These are phyloP conservation scores for Merodon equestris DNA, from an alignment of 2,888 invertebrate species.

Conservation along the genomic window DNA sequence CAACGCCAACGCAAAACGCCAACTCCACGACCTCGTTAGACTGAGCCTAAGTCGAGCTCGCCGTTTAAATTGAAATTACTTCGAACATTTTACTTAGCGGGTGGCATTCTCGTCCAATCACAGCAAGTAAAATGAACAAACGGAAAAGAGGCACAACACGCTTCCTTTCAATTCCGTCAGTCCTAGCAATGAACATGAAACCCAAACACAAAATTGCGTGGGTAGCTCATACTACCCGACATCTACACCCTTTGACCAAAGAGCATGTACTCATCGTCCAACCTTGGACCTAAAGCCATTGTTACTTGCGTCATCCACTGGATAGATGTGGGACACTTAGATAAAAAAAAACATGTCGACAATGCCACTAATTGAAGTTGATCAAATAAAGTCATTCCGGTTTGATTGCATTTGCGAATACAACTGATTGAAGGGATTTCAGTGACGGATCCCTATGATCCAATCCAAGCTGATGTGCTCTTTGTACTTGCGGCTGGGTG, in stretches of 20 bases:
- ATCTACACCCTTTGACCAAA: conserved; percentile 54
- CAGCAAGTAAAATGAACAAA: conserved; percentile 6
- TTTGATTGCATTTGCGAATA: conserved; percentile 64
- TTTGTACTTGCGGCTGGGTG: conserved; percentile 37
- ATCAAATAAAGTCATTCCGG: conserved; percentile 65
- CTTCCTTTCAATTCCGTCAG: conserved; percentile 12
- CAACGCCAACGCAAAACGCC: too few species aligned
- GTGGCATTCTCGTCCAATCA: too few species aligned
- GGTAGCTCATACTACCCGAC: conserved; percentile 29
- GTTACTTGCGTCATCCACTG: conserved; percentile 37
- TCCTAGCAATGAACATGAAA: conserved; percentile 9
- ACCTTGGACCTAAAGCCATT: conserved; percentile 31
- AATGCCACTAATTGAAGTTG: conserved; percentile 60
- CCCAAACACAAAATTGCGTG: conserved; percentile 28
- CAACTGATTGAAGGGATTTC: conserved; percentile 61
- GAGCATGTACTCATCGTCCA: conserved; percentile 32
- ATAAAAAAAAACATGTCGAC: conserved; percentile 18
- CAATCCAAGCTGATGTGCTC: not conserved
- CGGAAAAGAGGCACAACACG: conserved; percentile 55
- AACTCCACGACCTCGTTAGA: too few species aligned
- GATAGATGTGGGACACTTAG: conserved; percentile 14
- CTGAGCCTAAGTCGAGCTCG: too few species aligned
- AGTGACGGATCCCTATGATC: conserved; percentile 43
- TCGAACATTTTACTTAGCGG: too few species aligned
- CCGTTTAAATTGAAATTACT: not conserved